Evolutionary conservation across 1,140 invertebrate species (phyloP).

Genomic region (Camponotus pennsylvanicus): DNA sequence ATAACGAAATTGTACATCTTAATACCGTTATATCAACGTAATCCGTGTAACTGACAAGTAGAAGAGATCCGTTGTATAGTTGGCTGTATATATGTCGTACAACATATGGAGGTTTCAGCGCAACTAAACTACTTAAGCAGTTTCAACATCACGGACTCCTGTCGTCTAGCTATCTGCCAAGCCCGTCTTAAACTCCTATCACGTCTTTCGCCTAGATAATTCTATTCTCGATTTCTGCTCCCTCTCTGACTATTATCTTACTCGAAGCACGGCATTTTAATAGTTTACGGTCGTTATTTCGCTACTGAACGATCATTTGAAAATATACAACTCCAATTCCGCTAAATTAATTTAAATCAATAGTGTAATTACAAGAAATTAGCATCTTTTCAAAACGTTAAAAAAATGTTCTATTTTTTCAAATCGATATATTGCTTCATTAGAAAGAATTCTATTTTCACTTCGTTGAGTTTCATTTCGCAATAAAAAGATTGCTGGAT

Average conservation of each 20-base stretch:
- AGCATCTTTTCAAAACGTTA: neutral
- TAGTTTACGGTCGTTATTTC: neutral
- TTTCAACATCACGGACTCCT: conserved; percentile 24
- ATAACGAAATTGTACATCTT: neutral
- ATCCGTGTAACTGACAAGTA: conserved; percentile 21
- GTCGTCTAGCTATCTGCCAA: conserved; percentile 34
- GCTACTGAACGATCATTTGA: neutral
- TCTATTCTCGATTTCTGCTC: conserved; percentile 42
- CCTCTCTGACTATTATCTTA: conserved; percentile 20
- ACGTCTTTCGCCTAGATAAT: conserved; percentile 44
- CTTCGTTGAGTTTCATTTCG: neutral
- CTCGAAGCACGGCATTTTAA: neutral
- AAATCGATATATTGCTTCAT: neutral
- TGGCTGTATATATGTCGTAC: conserved; percentile 18
- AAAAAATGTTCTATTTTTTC: neutral
- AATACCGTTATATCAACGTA: neutral
- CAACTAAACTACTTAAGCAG: conserved; percentile 40
- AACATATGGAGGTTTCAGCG: conserved; percentile 30
- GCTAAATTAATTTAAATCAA: neutral
- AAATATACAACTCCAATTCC: neutral
- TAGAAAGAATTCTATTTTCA: neutral
- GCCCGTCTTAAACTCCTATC: conserved; percentile 46
- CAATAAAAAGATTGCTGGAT: neutral
- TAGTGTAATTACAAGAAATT: neutral
- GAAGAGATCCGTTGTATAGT: conserved; percentile 13